Percentiles rank a stretch among this genome's conserved stretches.
phyloP scores from a whole-genome alignment of 2,797 vertebrate genomes.

The Holocentrus rufus region DNA sequence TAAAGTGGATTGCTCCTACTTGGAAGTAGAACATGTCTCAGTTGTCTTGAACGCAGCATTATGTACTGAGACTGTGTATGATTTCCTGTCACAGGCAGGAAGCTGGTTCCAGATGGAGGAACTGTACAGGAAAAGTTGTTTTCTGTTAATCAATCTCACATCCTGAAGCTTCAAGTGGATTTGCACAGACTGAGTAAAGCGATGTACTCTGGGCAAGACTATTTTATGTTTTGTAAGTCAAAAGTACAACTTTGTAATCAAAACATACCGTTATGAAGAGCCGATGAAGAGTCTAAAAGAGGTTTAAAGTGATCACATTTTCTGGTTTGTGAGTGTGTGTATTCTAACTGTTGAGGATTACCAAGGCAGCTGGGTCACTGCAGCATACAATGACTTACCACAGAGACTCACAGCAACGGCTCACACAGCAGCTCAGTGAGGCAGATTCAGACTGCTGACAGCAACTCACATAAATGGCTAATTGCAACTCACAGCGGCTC shows the following conservation, averaged over 20 bases:
- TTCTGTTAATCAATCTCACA: conserved; percentile 33
- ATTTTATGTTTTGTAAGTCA: conserved; percentile 22
- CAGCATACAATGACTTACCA: neutral
- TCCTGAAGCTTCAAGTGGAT: neutral
- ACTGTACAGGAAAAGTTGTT: neutral
- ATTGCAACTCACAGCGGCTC: no score
- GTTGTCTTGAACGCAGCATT: no score
- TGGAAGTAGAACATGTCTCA: no score
- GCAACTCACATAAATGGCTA: neutral
- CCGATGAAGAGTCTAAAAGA: neutral
- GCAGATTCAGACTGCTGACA: neutral
- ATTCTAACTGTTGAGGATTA: neutral
- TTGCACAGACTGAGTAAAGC: conserved; percentile 23
- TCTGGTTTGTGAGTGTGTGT: neutral
- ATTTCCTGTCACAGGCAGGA: conserved; percentile 15
- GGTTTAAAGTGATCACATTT: neutral
- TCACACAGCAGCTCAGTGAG: neutral
- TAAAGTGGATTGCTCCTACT: no score
- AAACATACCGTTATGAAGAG: conserved; percentile 13
- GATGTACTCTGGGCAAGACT: conserved; percentile 22
- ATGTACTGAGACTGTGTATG: neutral
- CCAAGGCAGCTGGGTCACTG: neutral
- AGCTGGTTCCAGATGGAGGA: neutral
- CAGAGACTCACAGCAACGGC: neutral
- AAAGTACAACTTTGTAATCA: conserved; percentile 15